A percentile compares a stretch with the other conserved stretches of the same genome.
Conservation (phyloP, 2,113 vertebrate genomes). For the Mesitornis unicolor region DNA sequence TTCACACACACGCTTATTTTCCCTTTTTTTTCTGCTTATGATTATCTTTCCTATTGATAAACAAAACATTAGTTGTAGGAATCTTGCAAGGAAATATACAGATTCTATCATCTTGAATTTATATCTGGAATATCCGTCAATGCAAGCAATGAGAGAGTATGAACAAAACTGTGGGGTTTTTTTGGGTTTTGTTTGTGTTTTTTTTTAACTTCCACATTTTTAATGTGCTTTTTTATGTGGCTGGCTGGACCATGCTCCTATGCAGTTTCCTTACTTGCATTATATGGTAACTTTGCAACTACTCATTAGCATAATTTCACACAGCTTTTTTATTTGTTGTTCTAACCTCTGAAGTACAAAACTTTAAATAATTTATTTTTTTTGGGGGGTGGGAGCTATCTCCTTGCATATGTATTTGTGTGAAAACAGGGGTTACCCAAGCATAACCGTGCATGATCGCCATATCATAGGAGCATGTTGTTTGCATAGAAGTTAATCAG, state of each 20-base stretch:
- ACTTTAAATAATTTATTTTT: neutral
- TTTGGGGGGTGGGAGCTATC: neutral
- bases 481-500: neutral
- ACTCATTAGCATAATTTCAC: neutral
- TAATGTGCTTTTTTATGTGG: neutral
- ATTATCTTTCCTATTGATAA: neutral
- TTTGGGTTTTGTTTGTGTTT: rapidly evolving
- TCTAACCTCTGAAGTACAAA: neutral
- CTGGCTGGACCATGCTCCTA: neutral
- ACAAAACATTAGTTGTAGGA: neutral
- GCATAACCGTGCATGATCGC: neutral
- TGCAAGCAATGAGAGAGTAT: neutral
- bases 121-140: neutral
- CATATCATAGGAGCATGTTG: neutral
- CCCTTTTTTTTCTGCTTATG: neutral
- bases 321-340: neutral
- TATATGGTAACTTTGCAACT: neutral
- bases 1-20: neutral
- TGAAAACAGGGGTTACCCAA: neutral
- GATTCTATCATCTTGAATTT: neutral
- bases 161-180: neutral
- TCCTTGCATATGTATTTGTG: neutral
- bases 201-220: neutral
- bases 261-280: neutral
- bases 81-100: neutral